A percentile compares a stretch with the other conserved stretches of the same genome.
Conservation (phyloP, 2,888 invertebrate species). For the Netelia inedita region DNA sequence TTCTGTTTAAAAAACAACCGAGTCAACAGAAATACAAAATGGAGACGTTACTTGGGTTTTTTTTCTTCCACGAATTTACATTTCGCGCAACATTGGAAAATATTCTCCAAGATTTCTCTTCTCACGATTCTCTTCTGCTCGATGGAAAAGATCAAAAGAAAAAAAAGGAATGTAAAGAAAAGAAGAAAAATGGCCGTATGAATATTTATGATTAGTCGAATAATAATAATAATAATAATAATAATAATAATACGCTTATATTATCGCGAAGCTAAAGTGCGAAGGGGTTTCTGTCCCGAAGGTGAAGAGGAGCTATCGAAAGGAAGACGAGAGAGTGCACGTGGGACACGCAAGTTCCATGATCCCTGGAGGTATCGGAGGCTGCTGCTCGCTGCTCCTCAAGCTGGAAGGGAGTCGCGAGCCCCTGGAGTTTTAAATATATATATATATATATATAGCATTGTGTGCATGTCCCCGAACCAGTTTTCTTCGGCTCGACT, state of each 20-base stretch:
- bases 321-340: slow-evolving; percentile 45
- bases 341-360: slow-evolving; percentile 62
- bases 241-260: slow-evolving; percentile 8
- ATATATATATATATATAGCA: neutral
- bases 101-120: neutral
- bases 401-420: neutral
- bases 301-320: neutral
- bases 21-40: too few species aligned
- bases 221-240: neutral
- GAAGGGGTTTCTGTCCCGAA: slow-evolving; percentile 4
- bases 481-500: slow-evolving; percentile 62
- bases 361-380: slow-evolving; percentile 52
- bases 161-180: too few species aligned
- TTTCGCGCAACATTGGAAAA: neutral
- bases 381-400: neutral
- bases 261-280: slow-evolving; percentile 5
- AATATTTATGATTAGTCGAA: neutral
- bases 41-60: too few species aligned
- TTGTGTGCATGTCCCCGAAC: slow-evolving; percentile 61
- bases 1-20: neutral
- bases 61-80: neutral
- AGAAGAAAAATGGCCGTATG: neutral
- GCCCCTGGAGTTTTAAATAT: slow-evolving; percentile 28
- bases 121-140: neutral
- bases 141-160: too few species aligned